Evolutionary conservation across 2,888 invertebrate species (phyloP), one percentile per base, ranked within the genome.

Genomic region (Drosophila neotestacea): DNA sequence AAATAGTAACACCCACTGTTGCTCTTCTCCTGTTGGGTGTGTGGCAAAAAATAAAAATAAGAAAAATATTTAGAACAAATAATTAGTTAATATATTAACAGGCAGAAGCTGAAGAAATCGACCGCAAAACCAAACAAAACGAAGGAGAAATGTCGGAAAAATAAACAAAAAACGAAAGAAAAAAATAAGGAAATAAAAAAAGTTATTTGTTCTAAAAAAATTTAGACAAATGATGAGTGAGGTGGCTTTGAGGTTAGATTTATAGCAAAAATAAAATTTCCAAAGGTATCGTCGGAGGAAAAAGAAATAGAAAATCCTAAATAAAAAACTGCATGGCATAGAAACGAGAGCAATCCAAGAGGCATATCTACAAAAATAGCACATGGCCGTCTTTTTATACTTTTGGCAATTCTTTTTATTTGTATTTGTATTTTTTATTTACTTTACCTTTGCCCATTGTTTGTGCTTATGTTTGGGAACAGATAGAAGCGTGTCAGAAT

Each of bases 161-260:
- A 89, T 89, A 88, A 88, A 85, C 83, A 89, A 76, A 84, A 59
- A 47, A 30, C 16, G 34, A 46, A 27, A 32, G 11, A 22, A 54
- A 44, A 32, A 30, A 27, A 51, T 13, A 63, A 70, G 60, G 48
- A 54, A 76, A 67, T 52, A 65, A 28, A 22, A 16, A 22, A 22
- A 22, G 22, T 22, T 22, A 51, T 34, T 38, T 32, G 36, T 47
- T 54, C 32, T 58, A 70, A 65, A 46, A 65, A 80, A 73, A 46
- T 65, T 52, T 73, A 72, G 90, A 90, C 90, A 89, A 88, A 88
- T 90, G 90, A 89, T 85, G 89, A 90, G 85, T 77, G 89, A 81
- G 64, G 79, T 76, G 70, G 77, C 76, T 84, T 88, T 86, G 87
- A 71, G 87, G 81, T 77, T 71, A 73, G 54, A 90, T 88, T 86